Evolutionary conservation across 2,888 invertebrate species (phyloP).

Genomic region (Plebejus melissa): DNA sequence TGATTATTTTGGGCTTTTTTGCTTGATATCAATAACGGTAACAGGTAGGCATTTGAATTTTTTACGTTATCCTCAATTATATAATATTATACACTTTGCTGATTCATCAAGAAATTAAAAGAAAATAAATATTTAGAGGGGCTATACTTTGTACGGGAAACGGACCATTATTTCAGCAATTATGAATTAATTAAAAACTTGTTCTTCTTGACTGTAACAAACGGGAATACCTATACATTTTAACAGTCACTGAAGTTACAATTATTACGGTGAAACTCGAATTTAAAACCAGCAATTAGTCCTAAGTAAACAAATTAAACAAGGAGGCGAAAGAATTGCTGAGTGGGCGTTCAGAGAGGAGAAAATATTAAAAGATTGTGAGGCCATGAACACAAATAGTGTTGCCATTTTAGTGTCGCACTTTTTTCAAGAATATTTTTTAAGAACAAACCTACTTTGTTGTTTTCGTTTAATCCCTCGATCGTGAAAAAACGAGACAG

Average conservation of each 20-base stretch:
- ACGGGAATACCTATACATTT: background rate
- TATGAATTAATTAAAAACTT: background rate
- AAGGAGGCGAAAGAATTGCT: background rate
- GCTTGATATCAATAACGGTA: no score
- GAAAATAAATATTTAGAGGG: no score
- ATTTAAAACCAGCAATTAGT: conserved; percentile 6
- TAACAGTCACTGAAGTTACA: background rate
- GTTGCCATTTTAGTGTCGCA: background rate
- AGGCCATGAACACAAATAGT: background rate
- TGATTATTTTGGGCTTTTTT: no score
- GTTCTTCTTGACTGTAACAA: background rate
- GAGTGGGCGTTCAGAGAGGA: background rate
- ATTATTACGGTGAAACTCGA: background rate
- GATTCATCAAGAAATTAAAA: no score
- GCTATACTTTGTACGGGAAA: no score
- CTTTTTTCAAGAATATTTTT: background rate
- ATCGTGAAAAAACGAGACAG: no score
- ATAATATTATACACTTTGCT: no score
- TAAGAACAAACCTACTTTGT: background rate
- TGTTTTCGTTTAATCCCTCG: background rate
- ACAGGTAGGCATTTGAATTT: no score
- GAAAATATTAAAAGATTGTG: background rate
- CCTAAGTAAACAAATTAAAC: conserved; percentile 3
- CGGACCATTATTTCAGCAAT: no score
- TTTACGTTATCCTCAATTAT: no score